These are phyloP conservation scores for Morus bassanus DNA, from an alignment of 2,797 vertebrate species.

Conservation along the genomic window DNA sequence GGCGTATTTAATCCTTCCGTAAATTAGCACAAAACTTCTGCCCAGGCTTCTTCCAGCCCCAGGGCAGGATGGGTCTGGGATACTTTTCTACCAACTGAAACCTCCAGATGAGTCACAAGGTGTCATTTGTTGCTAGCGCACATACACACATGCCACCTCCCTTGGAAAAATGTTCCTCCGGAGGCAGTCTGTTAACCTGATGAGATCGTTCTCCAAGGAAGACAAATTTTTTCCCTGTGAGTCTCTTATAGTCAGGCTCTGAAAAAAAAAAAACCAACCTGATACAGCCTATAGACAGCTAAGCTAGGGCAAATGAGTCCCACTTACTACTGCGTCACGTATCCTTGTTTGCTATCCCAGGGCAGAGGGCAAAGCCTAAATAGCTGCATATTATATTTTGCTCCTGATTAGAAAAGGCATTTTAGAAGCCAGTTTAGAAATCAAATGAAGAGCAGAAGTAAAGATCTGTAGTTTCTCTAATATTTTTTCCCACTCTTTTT, in stretches of 20 bases:
- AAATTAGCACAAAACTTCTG: neutral
- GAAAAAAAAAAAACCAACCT: too few species aligned
- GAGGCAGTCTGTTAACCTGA: neutral
- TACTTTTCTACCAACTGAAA: neutral
- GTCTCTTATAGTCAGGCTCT: neutral
- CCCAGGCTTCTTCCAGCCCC: neutral
- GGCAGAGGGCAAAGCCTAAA: neutral
- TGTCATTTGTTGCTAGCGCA: neutral
- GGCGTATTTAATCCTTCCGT: neutral
- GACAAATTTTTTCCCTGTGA: neutral
- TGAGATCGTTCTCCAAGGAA: neutral
- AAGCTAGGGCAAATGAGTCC: neutral
- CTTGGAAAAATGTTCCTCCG: neutral
- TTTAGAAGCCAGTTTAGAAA: neutral
- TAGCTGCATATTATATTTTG: neutral
- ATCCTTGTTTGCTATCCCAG: neutral
- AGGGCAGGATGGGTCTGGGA: neutral
- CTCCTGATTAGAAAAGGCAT: neutral
- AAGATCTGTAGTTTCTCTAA: neutral
- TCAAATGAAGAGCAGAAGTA: neutral
- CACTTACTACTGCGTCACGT: neutral
- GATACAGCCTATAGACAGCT: neutral
- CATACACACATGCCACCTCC: neutral
- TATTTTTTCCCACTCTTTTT: neutral
- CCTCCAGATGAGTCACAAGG: neutral